Conservation (phyloP, 1,140 invertebrate species). For the Anthonomus grandis region DNA sequence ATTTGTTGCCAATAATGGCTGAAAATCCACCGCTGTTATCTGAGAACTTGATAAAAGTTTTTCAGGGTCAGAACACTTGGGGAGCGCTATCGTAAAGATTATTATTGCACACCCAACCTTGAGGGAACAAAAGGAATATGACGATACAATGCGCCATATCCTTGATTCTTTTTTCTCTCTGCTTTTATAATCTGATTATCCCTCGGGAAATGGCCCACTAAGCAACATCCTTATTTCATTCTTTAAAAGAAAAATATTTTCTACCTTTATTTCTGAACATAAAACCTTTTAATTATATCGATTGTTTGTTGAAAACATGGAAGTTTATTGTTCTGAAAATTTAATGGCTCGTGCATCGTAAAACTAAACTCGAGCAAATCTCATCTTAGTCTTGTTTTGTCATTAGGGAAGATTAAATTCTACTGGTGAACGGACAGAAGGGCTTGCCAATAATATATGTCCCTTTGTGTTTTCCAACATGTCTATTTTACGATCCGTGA, state of each 20-base stretch:
- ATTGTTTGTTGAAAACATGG: slow-evolving; percentile 15
- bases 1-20: slow-evolving; percentile 26
- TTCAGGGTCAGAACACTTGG: slow-evolving; percentile 22
- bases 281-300: not conserved
- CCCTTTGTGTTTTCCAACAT: slow-evolving; percentile 7
- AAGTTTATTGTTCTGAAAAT: slow-evolving; percentile 26
- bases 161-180: slow-evolving; percentile 3
- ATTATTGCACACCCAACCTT: slow-evolving; percentile 21
- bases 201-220: not conserved
- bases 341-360: slow-evolving; percentile 26
- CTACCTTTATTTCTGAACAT: not conserved
- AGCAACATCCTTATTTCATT: not conserved
- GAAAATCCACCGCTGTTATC: slow-evolving; percentile 13
- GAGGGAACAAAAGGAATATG: slow-evolving; percentile 20
- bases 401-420: slow-evolving; percentile 27
- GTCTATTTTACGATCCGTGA: too few relatives aligned
- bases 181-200: not conserved
- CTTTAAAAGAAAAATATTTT: not conserved
- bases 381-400: slow-evolving; percentile 24
- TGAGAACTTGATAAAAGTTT: slow-evolving; percentile 26
- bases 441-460: slow-evolving; percentile 20
- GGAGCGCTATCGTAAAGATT: slow-evolving; percentile 26
- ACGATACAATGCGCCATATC: slow-evolving; percentile 7
- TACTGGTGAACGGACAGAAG: slow-evolving; percentile 11
- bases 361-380: slow-evolving; percentile 25